These are phyloP conservation scores for Neostethus bicornis DNA, from an alignment of 2,797 vertebrate genomes.

Conservation along the genomic window DNA sequence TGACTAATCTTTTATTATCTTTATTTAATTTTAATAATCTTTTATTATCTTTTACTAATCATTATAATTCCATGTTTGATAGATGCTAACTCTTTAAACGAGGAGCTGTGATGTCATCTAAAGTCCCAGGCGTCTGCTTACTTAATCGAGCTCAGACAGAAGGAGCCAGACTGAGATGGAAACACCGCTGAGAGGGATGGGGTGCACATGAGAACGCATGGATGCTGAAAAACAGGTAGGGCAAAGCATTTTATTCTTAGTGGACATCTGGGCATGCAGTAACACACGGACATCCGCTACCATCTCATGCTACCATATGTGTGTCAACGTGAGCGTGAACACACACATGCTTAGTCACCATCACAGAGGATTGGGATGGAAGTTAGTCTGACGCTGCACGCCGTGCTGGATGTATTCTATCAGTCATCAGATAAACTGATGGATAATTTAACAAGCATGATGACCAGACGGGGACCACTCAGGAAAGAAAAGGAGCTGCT, in stretches of 20 bases:
- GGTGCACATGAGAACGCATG: constrained; percentile 18
- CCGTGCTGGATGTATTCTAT: constrained; percentile 9
- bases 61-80: constrained; percentile 25
- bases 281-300: constrained; percentile 18
- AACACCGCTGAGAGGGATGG: constrained; percentile 32
- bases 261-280: neutral
- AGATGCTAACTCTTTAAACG: constrained; percentile 33
- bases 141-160: constrained; percentile 57
- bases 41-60: no score
- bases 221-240: constrained; percentile 52
- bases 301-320: constrained; percentile 27
- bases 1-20: no score
- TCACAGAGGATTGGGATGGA: constrained; percentile 11
- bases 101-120: constrained; percentile 73
- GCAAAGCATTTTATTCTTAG: constrained; percentile 2
- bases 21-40: no score
- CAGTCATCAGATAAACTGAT: constrained; percentile 20
- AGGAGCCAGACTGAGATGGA: constrained; percentile 39
- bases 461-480: neutral
- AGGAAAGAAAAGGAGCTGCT: constrained; percentile 10
- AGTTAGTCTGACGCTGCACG: constrained; percentile 2
- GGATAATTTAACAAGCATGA: constrained; percentile 30
- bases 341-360: constrained; percentile 5
- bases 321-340: constrained; percentile 20
- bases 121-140: constrained; percentile 55